Percentiles rank a stretch among this genome's conserved stretches.
Evolutionary conservation across 2,113 vertebrate genomes (phyloP).

Genomic region (Phalacrocorax pelagicus): DNA sequence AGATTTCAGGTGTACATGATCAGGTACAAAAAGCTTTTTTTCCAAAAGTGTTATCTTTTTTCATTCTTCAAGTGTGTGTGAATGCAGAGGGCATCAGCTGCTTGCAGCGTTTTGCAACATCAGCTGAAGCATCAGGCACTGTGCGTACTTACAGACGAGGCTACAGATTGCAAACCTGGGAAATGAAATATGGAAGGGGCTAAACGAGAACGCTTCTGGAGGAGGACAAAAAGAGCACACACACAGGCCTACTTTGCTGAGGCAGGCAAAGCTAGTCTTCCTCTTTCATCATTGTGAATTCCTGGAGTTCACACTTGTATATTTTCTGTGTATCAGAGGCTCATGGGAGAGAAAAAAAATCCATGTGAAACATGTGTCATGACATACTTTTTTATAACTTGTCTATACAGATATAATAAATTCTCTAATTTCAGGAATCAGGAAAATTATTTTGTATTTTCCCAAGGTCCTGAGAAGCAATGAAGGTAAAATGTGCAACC

Average conservation of each 20-base stretch:
- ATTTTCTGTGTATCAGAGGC: background rate
- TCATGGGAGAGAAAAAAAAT: background rate
- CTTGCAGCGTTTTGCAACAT: background rate
- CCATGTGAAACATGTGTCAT: background rate
- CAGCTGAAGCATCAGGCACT: background rate
- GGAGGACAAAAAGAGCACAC: background rate
- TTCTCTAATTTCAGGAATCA: background rate
- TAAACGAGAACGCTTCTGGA: background rate
- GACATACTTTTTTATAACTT: background rate
- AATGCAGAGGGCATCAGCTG: background rate
- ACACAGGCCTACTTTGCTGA: background rate
- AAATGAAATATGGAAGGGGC: background rate
- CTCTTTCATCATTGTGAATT: background rate
- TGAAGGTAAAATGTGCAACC: background rate
- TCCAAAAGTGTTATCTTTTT: background rate
- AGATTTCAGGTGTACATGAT: background rate
- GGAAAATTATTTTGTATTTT: background rate
- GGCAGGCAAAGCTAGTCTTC: background rate
- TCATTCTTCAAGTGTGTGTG: background rate
- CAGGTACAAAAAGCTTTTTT: background rate
- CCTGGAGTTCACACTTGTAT: background rate
- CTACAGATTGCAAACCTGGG: background rate
- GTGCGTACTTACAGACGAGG: background rate
- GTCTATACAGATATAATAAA: background rate
- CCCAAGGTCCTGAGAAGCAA: background rate